These are phyloP conservation scores for Micromussa lordhowensis DNA, from an alignment of 92 coral and sea anemone genomes.

Conservation along the genomic window DNA sequence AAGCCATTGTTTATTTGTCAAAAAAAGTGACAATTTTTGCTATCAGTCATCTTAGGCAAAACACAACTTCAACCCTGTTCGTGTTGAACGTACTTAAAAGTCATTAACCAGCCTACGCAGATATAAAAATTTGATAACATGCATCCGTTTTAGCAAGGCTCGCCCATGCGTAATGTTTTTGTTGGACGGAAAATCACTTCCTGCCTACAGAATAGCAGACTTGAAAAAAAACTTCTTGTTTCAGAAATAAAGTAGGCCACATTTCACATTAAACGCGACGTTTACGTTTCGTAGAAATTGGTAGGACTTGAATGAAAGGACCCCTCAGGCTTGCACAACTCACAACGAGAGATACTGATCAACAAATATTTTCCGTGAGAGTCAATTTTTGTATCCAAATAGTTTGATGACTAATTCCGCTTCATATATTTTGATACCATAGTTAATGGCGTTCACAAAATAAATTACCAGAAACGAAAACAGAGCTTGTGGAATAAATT, in stretches of 20 bases:
- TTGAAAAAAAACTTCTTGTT: not conserved
- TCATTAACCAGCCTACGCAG: not conserved
- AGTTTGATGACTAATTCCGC: not conserved
- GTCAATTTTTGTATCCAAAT: conserved; percentile 17
- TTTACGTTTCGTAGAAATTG: too few species aligned
- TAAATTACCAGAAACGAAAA: not conserved
- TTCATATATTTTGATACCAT: too few species aligned
- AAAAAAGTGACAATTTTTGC: too few species aligned
- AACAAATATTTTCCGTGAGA: not conserved
- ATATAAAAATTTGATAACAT: not conserved
- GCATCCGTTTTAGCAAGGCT: not conserved
- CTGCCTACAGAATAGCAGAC: not conserved
- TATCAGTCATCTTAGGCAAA: not conserved
- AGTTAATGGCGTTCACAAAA: not conserved
- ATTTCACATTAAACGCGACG: not conserved
- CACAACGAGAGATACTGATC: not conserved
- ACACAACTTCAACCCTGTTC: not conserved
- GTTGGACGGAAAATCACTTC: conserved; percentile 3
- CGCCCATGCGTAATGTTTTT: not conserved
- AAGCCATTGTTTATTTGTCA: too few species aligned
- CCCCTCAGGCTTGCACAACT: too few species aligned
- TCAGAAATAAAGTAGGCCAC: not conserved
- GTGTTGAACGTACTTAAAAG: not conserved
- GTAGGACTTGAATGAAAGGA: too few species aligned
- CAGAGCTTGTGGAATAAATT: not conserved